Base-by-base conservation (phyloP, 2,797 vertebrate species). In the Apogon hyalosoma region DNA sequence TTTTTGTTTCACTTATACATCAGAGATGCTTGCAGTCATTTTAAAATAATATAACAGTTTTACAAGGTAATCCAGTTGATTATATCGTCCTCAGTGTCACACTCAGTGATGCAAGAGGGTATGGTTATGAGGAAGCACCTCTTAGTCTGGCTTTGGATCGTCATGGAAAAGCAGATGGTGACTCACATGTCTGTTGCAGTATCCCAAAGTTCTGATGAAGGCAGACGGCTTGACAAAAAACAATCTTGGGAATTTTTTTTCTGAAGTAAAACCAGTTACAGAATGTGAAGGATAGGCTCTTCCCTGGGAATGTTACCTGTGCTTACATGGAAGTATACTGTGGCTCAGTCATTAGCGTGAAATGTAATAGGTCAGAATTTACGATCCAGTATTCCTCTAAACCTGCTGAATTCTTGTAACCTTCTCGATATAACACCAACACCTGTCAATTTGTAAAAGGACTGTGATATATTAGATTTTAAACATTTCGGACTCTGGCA, bases 131-230 rank as follows among this genome's bases (percentile, higher is more conserved):
- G 16, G 15, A 46, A 36, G 6, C 7, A 21, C 19, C 19, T 21
- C 19, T 21, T 21, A 11, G 2, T n/a, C 38, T 1, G 4, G 24
- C 8, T 38, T 2, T 41, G 13, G 5, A 40, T 55, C 24, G 47
- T 77, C 40, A 42, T 39, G 53, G 68, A 64, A 77, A 85, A 79
- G 7, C 6, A 12, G 4, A 69, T 28, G 46, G 16, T n/a, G 0
- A 19, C 71, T 90, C 87, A 88, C 9, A 11, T 28, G 6, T 50
- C n/a, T 40, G 3, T 24, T 1, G 1, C 15, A 52, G 1, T 40
- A 42, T 61, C 43, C 18, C 42, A 16, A 4, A 7, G 12, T 1
- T 13, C 24, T 6, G 6, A 67, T 38, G 56, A 71, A 68, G 31
- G 0, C 0, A n/a, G 19, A 3, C 3, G 39, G 1, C 3, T 16